phyloP scores from a whole-genome alignment of 1,140 invertebrate genomes.

The Heterodera carotae region DNA sequence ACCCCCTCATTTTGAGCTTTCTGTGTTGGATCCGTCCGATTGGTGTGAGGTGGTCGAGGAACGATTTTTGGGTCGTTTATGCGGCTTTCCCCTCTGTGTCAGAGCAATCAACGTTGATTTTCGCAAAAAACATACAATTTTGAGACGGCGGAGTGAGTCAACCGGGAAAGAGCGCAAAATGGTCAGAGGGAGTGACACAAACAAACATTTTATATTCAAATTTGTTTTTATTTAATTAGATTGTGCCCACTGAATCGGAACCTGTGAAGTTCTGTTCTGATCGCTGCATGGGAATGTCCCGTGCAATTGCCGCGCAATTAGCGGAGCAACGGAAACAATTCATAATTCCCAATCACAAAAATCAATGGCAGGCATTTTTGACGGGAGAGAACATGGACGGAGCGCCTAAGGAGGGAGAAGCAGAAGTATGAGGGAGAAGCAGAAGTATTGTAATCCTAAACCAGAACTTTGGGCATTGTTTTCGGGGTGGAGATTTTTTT shows the following conservation, averaged over 20 bases:
- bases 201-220: neutral
- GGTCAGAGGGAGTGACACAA: neutral
- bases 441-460: too few relatives aligned
- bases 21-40: constrained; percentile 29
- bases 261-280: constrained; percentile 29
- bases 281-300: constrained; percentile 20
- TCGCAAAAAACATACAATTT: constrained; percentile 14
- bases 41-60: constrained; percentile 40
- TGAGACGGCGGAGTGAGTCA: neutral
- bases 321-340: constrained; percentile 8
- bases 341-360: neutral
- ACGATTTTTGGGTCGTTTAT: constrained; percentile 36
- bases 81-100: constrained; percentile 27
- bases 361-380: constrained; percentile 22
- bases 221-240: neutral
- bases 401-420: neutral
- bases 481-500: too few relatives aligned
- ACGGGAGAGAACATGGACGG: neutral
- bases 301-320: constrained; percentile 19
- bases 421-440: too few relatives aligned
- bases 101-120: constrained; percentile 26
- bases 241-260: constrained; percentile 12
- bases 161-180: neutral
- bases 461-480: too few relatives aligned
- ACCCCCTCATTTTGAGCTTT: constrained; percentile 11